These are phyloP conservation scores for Anastrepha ludens DNA, from an alignment of 1,140 invertebrate species.

Conservation along the genomic window DNA sequence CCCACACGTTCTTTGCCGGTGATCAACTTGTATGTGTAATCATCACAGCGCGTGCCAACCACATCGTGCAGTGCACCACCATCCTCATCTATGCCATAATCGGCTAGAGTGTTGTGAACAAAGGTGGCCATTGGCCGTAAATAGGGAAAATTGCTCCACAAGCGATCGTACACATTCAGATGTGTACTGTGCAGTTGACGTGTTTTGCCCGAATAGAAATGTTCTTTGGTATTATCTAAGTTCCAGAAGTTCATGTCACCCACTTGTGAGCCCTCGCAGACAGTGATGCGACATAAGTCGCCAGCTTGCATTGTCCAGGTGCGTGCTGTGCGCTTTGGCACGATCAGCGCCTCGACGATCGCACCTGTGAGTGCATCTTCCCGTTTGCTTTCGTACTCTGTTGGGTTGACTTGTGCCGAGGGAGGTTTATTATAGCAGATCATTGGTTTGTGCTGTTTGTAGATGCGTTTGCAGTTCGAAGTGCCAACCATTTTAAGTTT, in stretches of 20 bases:
- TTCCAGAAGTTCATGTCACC: conserved; percentile 76
- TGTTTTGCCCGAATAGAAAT: conserved; percentile 76
- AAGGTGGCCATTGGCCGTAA: conserved; percentile 76
- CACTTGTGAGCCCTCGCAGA: conserved; percentile 74
- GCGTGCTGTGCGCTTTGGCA: conserved; percentile 71
- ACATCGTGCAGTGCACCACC: conserved; percentile 76
- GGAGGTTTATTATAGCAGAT: conserved; percentile 74
- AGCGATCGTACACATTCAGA: conserved; percentile 73
- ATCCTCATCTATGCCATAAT: conserved; percentile 75
- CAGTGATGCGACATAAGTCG: conserved; percentile 11
- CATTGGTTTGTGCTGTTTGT: conserved; percentile 63
- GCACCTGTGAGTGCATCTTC: conserved; percentile 66
- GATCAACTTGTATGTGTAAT: conserved; percentile 75
- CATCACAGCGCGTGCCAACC: conserved; percentile 75
- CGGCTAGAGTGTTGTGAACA: conserved; percentile 73
- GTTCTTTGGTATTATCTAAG: conserved; percentile 73
- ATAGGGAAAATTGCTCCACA: conserved; percentile 76
- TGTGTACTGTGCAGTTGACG: conserved; percentile 75
- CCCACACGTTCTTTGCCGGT: conserved; percentile 72
- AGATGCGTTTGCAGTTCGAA: conserved; percentile 57
- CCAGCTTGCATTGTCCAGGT: conserved; percentile 69
- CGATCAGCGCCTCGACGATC: conserved; percentile 65
- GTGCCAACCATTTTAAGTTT: conserved; percentile 10
- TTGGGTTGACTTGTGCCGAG: conserved; percentile 66
- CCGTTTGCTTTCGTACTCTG: conserved; percentile 70